Conservation (phyloP, 2,113 vertebrate species). For the Leptobrachium leishanense region DNA sequence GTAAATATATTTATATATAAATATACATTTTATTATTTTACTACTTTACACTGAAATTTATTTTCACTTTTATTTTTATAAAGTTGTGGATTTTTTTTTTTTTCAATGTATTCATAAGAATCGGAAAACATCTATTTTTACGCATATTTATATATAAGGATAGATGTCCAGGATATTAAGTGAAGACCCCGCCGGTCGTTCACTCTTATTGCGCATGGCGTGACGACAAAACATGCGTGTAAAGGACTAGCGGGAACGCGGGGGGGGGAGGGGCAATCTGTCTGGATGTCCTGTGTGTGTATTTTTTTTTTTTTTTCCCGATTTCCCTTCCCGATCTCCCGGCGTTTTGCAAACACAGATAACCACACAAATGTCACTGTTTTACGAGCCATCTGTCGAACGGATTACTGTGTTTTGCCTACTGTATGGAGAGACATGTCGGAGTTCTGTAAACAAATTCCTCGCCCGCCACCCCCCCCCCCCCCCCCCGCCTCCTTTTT, state of each 20-base stretch:
- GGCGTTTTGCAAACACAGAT: conserved; percentile 34
- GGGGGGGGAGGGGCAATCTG: conserved; percentile 15
- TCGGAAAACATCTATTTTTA: too few species aligned
- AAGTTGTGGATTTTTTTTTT: too few species aligned
- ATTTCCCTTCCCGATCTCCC: conserved; percentile 6
- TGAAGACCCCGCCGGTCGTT: not conserved
- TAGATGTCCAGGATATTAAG: not conserved
- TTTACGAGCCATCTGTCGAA: conserved; percentile 27
- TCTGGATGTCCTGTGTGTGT: not conserved
- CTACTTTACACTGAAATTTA: too few species aligned
- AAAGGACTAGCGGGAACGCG: not conserved
- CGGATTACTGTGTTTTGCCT: conserved; percentile 28
- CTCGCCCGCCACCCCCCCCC: too few species aligned
- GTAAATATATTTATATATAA: too few species aligned
- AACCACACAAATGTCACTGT: conserved; percentile 11
- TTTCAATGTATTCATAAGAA: too few species aligned
- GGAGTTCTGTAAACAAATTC: not conserved
- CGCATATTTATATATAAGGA: too few species aligned
- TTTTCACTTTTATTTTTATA: too few species aligned
- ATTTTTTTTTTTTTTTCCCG: not conserved
- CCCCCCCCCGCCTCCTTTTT: too few species aligned
- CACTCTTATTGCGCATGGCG: not conserved
- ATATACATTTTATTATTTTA: too few species aligned
- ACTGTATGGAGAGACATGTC: not conserved
- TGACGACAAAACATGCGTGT: not conserved